A percentile compares a stretch with the other conserved stretches of the same genome.
These are phyloP conservation scores for Pempheris klunzingeri DNA, from an alignment of 2,797 vertebrate genomes.

Conservation along the genomic window DNA sequence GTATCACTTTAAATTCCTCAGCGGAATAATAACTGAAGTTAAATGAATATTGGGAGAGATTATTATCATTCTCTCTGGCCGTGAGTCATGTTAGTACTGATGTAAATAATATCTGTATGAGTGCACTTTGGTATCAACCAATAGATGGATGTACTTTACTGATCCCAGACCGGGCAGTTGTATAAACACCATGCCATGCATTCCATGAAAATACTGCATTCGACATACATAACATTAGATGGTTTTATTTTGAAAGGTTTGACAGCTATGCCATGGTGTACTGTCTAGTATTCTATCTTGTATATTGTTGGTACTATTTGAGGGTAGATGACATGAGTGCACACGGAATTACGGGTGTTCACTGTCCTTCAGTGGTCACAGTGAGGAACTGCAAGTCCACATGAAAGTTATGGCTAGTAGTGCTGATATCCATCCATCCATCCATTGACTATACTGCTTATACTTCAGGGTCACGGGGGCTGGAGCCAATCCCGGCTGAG, in stretches of 20 bases:
- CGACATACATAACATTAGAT: not conserved
- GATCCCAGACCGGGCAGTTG: no score
- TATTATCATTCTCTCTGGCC: not conserved
- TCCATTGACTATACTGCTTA: no score
- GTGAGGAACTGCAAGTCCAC: not conserved
- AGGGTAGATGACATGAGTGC: no score
- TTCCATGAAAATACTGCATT: not conserved
- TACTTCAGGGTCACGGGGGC: no score
- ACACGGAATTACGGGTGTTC: not conserved
- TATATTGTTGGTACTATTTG: no score
- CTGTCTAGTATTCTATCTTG: no score
- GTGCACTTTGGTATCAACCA: not conserved
- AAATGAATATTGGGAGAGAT: not conserved
- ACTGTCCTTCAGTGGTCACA: conserved; percentile 20
- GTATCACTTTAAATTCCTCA: not conserved
- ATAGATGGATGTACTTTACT: no score
- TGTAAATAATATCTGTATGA: not conserved
- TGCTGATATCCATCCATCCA: no score
- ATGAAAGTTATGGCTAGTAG: no score
- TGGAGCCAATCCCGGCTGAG: no score
- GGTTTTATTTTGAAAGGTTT: not conserved
- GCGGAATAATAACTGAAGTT: not conserved
- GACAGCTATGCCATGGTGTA: no score
- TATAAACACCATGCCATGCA: not conserved
- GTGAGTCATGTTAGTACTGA: not conserved